Evolutionary conservation across 2,888 invertebrate species (phyloP), one percentile per base, ranked within the genome.

Genomic region (Crematogaster levior): DNA sequence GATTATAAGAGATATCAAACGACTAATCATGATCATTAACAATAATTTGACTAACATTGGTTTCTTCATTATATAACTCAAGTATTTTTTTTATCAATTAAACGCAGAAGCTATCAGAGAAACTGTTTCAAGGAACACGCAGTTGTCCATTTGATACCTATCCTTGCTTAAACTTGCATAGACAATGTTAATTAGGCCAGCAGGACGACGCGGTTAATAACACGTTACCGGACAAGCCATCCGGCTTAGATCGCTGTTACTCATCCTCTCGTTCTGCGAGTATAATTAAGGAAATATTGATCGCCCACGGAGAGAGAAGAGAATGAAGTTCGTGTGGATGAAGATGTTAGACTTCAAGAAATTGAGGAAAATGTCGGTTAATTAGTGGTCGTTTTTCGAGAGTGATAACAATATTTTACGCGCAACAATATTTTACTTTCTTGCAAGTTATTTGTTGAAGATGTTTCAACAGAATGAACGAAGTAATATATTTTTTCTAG

Each of bases 131-230:
- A 72, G 51, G 24, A 51, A 80, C 48, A 75, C 51, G 24, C 37
- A 70, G 34, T 70, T 56, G 82, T 81, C 83, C 83, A 77, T 60
- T 61, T 80, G 82, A 87, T 87, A 88, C 85, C 85, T 83, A 87
- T 84, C 84, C 79, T 27, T 77, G 84, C 81, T 88, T 85, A 87
- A 85, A 84, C 81, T n/a, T 81, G 73, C 30, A 81, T 77, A 61
- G 85, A 66, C 65, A 81, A 80, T 83, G 86, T 89, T 91, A 91
- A 91, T 91, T 90, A 88, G 88, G 86, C 75, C 89, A 83, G 87
- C 86, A 85, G 86, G 82, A 85, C 81, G 83, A 83, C 80, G 68
- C 80, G 77, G 88, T 86, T 91, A 90, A 91, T 91, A 91, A 91
- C 89, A 85, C 85, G 90, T 90, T 89, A 86, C 84, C 85, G 86